phyloP scores from a whole-genome alignment of 2,113 vertebrate species.

The Cranoglanis bouderius region DNA sequence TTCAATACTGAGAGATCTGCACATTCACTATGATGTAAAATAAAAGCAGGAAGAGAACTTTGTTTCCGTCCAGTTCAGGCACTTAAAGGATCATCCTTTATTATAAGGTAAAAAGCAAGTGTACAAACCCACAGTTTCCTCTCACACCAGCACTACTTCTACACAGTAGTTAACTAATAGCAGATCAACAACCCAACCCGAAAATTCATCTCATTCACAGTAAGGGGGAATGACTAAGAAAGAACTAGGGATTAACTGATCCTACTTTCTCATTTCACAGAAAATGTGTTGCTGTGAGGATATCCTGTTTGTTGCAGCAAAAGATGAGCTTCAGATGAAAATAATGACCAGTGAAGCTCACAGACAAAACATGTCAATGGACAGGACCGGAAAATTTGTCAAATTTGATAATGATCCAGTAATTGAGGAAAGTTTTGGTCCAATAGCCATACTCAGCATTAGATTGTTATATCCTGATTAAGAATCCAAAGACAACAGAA shows the following conservation, averaged over 20 bases:
- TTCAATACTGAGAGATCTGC: too few relatives aligned
- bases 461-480: background rate
- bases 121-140: conserved; percentile 72
- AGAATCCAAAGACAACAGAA: background rate
- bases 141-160: conserved; percentile 68
- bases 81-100: conserved; percentile 80
- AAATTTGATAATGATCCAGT: background rate
- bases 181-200: conserved; percentile 60
- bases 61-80: conserved; percentile 66
- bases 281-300: background rate
- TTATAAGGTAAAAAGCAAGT: conserved; percentile 77
- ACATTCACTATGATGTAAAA: background rate
- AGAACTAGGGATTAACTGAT: background rate
- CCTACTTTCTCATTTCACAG: background rate
- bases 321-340: background rate
- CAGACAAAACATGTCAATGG: background rate
- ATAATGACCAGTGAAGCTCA: background rate
- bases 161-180: conserved; percentile 70
- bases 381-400: background rate
- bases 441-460: background rate
- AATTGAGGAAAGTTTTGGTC: background rate
- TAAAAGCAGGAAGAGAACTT: conserved; percentile 2
- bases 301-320: background rate
- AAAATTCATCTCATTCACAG: conserved; percentile 6
- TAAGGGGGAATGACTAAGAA: background rate